These are phyloP conservation scores for Gibbula magus DNA, from an alignment of 2,888 invertebrate genomes.

Conservation along the genomic window DNA sequence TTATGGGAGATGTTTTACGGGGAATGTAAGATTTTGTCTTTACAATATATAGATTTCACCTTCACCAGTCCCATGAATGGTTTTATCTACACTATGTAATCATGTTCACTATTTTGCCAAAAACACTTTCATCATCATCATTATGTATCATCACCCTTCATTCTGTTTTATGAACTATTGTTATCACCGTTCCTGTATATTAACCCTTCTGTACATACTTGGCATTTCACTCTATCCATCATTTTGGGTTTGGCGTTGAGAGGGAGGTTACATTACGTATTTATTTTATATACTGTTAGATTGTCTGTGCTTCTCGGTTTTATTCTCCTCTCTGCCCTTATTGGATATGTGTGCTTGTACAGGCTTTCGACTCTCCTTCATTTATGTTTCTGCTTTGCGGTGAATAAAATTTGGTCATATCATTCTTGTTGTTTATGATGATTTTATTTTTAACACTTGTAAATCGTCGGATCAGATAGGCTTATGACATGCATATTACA, in stretches of 20 bases:
- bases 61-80: no score
- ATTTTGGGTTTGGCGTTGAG: background rate
- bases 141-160: background rate
- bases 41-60: no score
- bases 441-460: no score
- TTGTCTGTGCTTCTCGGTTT: background rate
- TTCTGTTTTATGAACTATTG: background rate
- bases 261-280: background rate
- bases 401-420: no score
- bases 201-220: background rate
- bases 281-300: constrained; percentile 3
- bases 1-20: no score
- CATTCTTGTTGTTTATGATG: no score
- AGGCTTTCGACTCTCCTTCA: background rate
- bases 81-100: no score
- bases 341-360: background rate
- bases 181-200: constrained; percentile 3
- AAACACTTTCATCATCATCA: background rate
- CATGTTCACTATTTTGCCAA: no score
- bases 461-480: no score
- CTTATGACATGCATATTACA: no score
- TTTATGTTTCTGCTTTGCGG: no score
- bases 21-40: no score
- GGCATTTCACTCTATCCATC: background rate
- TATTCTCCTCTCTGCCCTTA: constrained; percentile 2